phyloP scores from a whole-genome alignment of 2,888 invertebrate genomes.

The Callinectes sapidus region DNA sequence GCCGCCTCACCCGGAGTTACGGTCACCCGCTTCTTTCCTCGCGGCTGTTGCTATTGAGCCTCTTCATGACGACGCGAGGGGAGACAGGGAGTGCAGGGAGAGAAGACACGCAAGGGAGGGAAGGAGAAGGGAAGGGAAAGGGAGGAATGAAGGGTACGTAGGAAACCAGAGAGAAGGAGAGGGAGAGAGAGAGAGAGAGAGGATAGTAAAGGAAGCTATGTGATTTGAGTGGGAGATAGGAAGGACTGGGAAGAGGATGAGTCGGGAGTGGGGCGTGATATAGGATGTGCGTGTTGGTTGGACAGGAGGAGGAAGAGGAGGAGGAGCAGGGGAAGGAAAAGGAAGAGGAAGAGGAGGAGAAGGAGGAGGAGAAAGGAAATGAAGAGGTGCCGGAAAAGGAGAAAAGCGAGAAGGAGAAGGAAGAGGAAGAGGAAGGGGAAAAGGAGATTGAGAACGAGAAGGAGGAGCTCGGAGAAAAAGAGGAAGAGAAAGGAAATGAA shows the following conservation, averaged over 20 bases:
- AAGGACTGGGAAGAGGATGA: background rate
- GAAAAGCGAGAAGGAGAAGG: background rate
- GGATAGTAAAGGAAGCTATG: background rate
- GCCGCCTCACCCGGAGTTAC: conserved; percentile 15
- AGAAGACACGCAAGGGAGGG: background rate
- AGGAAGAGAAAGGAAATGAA: background rate
- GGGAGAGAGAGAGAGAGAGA: background rate
- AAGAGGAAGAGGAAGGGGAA: conserved; percentile 3
- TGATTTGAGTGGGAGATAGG: background rate
- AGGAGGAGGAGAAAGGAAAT: background rate
- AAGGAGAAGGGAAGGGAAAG: conserved; percentile 12
- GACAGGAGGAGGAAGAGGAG: background rate
- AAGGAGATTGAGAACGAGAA: background rate
- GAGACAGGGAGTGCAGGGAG: background rate
- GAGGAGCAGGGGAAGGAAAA: background rate
- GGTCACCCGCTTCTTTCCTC: conserved; percentile 31
- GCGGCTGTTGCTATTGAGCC: conserved; percentile 5
- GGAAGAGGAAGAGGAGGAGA: background rate
- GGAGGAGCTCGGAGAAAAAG: background rate
- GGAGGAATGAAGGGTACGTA: background rate
- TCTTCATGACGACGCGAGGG: conserved; percentile 7
- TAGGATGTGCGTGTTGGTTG: background rate
- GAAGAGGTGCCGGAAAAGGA: background rate
- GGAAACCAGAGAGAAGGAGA: background rate
- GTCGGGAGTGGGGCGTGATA: background rate